Base-by-base conservation (phyloP, 2,113 vertebrate genomes). In the Mastomys coucha region DNA sequence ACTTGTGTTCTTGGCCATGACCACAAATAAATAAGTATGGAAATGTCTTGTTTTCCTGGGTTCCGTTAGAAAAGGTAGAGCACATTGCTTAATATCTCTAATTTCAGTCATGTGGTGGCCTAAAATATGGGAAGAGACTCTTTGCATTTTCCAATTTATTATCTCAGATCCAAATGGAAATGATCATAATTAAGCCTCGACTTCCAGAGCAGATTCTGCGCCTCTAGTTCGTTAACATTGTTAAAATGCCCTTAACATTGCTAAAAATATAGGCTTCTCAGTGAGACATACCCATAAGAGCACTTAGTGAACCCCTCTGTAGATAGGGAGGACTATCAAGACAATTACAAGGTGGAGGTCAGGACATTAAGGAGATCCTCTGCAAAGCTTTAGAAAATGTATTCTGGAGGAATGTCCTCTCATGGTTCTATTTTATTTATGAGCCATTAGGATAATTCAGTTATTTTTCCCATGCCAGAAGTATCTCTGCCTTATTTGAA, bases 401-500 rank as follows among this genome's bases (percentile, higher is more conserved):
- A 49, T 77, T 88, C 91, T 58, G 91, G 73, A 42, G 51, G 39
- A 72, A 93, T 77, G 81, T 86, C 70, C 8, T 91, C 51, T 22
- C n/a, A 26, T 63, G 51, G 67, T 19, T 19, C 0, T 91, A 24
- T 76, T 51, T 93, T 85, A 85, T 33, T 88, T 81, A 53, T 76
- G 87, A 87, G 24, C 69, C 70, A 60, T 93, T 90, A 93, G 56
- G 77, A 65, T 87, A 84, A 82, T 33, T 36, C 36, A 45, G n/a
- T 88, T 88, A 76, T 65, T 63, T 56, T 95, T 33, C 80, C 69
- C 2, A 11, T 42, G 56, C 13, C 13, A 28, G n/a, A 63, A 26
- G 13, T 58, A 39, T 69, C 33, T 94, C 53, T 82, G 36, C 22
- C 28, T 88, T 53, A 80, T 94, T 94, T 96, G 81, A 36, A 73